Percentiles rank a stretch among this genome's conserved stretches.
phyloP scores from a whole-genome alignment of 2,113 vertebrate genomes.

The Heptranchias perlo region DNA sequence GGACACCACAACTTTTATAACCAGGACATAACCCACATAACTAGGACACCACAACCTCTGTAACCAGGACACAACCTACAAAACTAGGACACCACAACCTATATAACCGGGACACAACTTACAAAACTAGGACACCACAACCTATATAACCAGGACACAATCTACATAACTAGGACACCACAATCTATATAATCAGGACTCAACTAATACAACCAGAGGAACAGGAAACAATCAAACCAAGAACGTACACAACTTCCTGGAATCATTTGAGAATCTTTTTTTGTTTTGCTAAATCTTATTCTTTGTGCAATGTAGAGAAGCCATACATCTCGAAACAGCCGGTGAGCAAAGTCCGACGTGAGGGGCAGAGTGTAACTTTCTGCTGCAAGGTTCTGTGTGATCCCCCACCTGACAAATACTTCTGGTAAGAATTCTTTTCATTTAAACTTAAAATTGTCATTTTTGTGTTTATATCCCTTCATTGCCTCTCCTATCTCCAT shows the following conservation, averaged over 20 bases:
- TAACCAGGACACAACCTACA: background rate
- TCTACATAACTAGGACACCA: too few relatives aligned
- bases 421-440: slow-evolving; percentile 66
- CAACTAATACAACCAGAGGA: background rate
- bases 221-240: background rate
- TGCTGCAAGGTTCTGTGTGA: slow-evolving; percentile 79
- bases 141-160: background rate
- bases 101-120: background rate
- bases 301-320: slow-evolving; percentile 62
- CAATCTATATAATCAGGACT: background rate
- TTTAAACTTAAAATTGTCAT: background rate
- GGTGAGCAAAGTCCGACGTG: slow-evolving; percentile 68
- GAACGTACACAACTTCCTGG: too few relatives aligned
- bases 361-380: slow-evolving; percentile 74
- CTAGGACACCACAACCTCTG: too few relatives aligned
- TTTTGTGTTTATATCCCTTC: background rate
- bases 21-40: background rate
- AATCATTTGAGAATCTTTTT: background rate
- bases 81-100: too few relatives aligned
- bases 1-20: too few relatives aligned
- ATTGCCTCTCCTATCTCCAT: too few relatives aligned
- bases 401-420: slow-evolving; percentile 70
- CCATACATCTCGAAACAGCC: slow-evolving; percentile 76
- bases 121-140: too few relatives aligned
- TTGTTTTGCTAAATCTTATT: background rate